Conservation (phyloP, 2,113 vertebrate species). For the Calypte anna region DNA sequence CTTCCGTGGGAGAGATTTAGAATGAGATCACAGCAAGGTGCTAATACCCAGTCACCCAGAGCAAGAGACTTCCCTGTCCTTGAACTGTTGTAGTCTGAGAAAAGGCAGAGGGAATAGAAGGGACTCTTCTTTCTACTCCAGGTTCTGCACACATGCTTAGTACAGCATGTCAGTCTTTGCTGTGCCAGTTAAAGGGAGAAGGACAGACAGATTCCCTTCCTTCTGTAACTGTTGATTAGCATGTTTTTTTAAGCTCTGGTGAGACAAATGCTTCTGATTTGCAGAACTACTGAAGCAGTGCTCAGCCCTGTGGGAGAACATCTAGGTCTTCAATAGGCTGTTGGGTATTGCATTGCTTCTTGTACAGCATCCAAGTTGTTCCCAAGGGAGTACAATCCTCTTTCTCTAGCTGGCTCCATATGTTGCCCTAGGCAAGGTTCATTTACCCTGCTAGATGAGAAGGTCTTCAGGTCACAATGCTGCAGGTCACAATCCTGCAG, state of each 20-base stretch:
- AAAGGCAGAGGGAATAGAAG: background rate
- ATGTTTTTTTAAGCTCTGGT: background rate
- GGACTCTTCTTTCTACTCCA: background rate
- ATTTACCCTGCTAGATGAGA: background rate
- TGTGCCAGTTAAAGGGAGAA: background rate
- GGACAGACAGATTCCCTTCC: background rate
- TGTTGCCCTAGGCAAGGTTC: background rate
- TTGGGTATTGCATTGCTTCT: background rate
- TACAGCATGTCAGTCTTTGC: background rate
- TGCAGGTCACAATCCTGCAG: background rate
- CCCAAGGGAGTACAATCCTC: background rate
- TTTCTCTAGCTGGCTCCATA: background rate
- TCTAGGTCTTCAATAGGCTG: background rate
- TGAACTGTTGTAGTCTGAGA: background rate
- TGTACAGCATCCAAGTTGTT: background rate
- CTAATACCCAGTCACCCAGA: background rate
- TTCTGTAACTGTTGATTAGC: background rate
- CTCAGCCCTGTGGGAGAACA: background rate
- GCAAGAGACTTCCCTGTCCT: background rate
- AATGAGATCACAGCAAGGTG: background rate
- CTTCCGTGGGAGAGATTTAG: background rate
- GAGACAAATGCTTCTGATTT: background rate
- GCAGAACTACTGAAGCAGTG: background rate
- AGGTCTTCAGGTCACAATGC: background rate
- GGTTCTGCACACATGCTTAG: background rate